Evolutionary conservation across 2,888 invertebrate species (phyloP), one percentile per base, ranked within the genome.

Genomic region (Cataglyphis albicans): DNA sequence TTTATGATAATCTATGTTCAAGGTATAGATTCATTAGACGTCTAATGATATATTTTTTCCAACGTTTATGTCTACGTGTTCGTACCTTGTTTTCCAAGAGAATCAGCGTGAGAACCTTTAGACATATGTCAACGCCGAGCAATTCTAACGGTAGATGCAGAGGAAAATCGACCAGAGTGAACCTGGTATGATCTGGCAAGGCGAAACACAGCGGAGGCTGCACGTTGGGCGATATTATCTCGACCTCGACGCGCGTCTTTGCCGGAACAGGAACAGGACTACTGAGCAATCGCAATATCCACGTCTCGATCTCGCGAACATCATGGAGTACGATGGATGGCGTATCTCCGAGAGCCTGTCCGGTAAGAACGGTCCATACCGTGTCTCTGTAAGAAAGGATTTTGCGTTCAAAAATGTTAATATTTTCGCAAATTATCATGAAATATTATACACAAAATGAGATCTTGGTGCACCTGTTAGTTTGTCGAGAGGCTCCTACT

Each of bases 241-340:
- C 98, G 81, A 97, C 95, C 95, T 96, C 95, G 68, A 95, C 95
- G 78, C 94, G 91, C 15, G 99, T 99, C 95, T 98, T 99, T 81
- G 98, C 98, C 52, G 99, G 99, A 83, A 99, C 98, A 6, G 99
- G 99, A 74, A 99, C 99, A 3, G 99, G 99, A 81, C 99, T 98
- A 89, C 99, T 99, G 64, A 99, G 96, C 59, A 99, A 96, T 84
- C 99, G 97, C 84, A 99, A 95, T 91, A 99, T 99, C 99, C 99
- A 99, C 9, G 99, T 99, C 95, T 99, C 99, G 88, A 99, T 98
- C 95, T 99, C 99, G 90, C 98, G 97, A 59, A 99, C 98, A 95
- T 99, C 99, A 95, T 99, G 99, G 90, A 99, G 96, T 21, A 99
- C 98, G 86, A 98, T 97, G 0, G 98, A 97, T 1, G 98, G 97